Percentiles rank a stretch among this genome's conserved stretches.
phyloP scores from a whole-genome alignment of 2,113 vertebrate species.

The Callipepla californica region DNA sequence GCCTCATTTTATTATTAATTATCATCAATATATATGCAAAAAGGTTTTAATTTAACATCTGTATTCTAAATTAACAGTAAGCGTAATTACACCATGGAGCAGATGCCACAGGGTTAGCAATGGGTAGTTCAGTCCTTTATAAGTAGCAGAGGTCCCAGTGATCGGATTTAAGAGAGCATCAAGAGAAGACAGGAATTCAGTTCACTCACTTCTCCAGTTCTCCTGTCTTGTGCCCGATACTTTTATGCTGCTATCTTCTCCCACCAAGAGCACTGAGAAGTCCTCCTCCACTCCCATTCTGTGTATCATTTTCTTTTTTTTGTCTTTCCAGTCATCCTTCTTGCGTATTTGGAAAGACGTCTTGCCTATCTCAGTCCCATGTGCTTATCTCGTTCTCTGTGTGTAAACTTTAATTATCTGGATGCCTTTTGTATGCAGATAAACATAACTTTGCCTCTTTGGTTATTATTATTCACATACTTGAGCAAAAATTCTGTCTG shows the following conservation, averaged over 20 bases:
- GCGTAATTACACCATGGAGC: not conserved
- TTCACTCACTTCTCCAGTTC: not conserved
- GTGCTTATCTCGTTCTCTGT: not conserved
- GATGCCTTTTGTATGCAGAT: not conserved
- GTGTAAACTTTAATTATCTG: not conserved
- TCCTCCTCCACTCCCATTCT: not conserved
- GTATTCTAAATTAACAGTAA: not conserved
- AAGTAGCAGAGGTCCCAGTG: not conserved
- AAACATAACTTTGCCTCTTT: not conserved
- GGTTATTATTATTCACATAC: not conserved
- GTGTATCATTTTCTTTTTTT: not conserved
- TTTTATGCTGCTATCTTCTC: rapidly evolving
- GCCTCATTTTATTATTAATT: not conserved
- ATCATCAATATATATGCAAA: not conserved
- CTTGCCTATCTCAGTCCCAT: not conserved
- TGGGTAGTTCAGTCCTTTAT: not conserved
- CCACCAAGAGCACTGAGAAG: not conserved
- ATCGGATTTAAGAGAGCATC: not conserved
- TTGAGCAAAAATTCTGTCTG: not conserved
- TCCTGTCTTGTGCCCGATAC: not conserved
- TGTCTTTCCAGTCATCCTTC: not conserved
- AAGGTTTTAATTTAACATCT: not conserved
- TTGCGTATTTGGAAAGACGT: not conserved
- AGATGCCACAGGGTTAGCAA: not conserved
- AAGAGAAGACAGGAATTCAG: not conserved